Base-by-base conservation (phyloP, 2,888 invertebrate genomes). In the Koerneria pararmatus region DNA sequence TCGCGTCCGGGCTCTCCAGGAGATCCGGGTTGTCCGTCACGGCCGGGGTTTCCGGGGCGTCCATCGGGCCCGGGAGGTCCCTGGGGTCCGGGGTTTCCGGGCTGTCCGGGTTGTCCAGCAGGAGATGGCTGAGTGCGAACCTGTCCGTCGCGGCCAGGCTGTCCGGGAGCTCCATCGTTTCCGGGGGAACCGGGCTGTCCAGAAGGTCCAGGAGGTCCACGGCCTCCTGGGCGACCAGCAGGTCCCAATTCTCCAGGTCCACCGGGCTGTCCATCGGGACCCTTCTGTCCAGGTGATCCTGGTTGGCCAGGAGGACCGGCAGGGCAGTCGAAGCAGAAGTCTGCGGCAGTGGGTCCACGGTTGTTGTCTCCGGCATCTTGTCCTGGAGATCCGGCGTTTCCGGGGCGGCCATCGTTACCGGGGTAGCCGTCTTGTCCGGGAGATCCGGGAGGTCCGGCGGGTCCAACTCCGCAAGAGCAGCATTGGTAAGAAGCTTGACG, bases 291-390 rank as follows among this genome's bases (percentile, higher is more conserved):
- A 67, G 73, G 72, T 19, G 46, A 46, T 65, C 74, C 74, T 57
- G 74, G 71, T 51, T 76, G 76, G 58, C 78, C 78, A 48, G 74
- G 68, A 41, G 78, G 78, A 51, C 74, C 74, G 27, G 73, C 75
- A 46, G 73, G 70, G 67, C 78, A 78, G 62, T 77, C 77, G 69
- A 76, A 77, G 75, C 77, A 77, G 71, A 67, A 74, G 64, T 74
- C 68, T 54, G 65, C 59, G 32, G 65, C 54, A 27, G 64, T 61
- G 46, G 70, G 67, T 11, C 69, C 70, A 53, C 72, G 70, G 69
- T 60, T 46, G 46, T 24, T 46, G 58, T 71, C 68, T 22, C 65
- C 57, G 48, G 66, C 72, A 59, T 70, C 70, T 35, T 62, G 63
- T 65, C 72, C 72, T 57, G 70, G 70, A 3, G 70, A 63, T 67